Evolutionary conservation across 2,113 vertebrate genomes (phyloP), one percentile per base, ranked within the genome.

Genomic region (Alethe diademata): DNA sequence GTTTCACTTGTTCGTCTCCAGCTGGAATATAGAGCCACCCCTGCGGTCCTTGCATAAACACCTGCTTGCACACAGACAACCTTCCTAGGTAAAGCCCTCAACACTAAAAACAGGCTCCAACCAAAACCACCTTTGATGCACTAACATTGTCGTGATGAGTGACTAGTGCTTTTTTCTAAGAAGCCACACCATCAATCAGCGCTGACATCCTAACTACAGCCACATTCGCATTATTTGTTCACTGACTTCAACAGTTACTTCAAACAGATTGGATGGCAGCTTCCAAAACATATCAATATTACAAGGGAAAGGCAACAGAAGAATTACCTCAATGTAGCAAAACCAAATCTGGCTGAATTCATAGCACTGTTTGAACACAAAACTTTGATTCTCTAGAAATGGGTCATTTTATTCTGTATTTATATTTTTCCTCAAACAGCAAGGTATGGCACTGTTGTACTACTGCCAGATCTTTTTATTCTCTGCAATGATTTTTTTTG

Each of bases 21-120:
- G 36, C 0, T 80, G 53, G 51, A n/a, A 50, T 47, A 47, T 1
- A 18, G 43, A 87, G 35, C 71, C 51, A 62, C 12, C 25, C 15
- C 19, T 33, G 13, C 0, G 0, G 35, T 29, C 69, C 29, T 12
- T 15, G 5, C 36, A 19, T 18, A 65, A 76, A 67, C 2, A 14
- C 36, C 47, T 28, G 14, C 29, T 1, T 35, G 48, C 18, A 43
- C 12, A 35, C 23, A 20, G 38, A 70, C 38, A 86, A 42, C 20
- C 48, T 31, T 12, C 25, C 53, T 13, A 4, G 2, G 8, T 26
- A 72, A 75, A 93, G 42, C 42, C 35, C 38, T 36, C 4, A 2
- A 36, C 4, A 2, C 17, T 42, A 40, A 47, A 71, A 71, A 79
- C 82, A 57, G 11, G 24, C 22, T 78, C 40, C 78, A 70, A 53